These are phyloP conservation scores for Bujurquina vittata DNA, from an alignment of 2,113 vertebrate species.

Conservation along the genomic window DNA sequence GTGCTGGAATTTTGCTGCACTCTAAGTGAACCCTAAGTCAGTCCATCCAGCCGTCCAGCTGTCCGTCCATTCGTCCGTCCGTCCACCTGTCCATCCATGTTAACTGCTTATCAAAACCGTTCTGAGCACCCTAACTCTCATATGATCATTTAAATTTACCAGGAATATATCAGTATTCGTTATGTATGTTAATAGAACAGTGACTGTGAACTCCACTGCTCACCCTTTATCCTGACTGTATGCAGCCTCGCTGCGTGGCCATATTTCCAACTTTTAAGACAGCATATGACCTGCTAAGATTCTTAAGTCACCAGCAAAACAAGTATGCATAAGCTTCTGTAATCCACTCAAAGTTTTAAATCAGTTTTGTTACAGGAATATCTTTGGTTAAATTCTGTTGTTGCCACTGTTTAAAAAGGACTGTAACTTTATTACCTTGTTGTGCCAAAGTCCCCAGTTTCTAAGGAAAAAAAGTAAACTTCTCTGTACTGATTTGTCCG, in stretches of 20 bases:
- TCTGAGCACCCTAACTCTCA: not conserved
- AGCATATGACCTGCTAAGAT: slow-evolving; percentile 80
- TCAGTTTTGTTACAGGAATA: slow-evolving; percentile 22
- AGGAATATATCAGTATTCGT: not conserved
- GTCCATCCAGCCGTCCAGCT: too few species aligned
- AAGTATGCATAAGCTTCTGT: slow-evolving; percentile 72
- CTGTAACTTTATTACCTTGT: not conserved
- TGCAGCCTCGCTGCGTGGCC: slow-evolving; percentile 32
- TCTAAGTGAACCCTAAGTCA: not conserved
- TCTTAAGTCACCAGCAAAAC: slow-evolving; percentile 71
- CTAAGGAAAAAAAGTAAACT: not conserved
- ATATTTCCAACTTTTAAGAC: slow-evolving; percentile 63
- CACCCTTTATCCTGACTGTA: slow-evolving; percentile 23
- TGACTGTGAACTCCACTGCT: not conserved
- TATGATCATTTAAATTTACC: not conserved
- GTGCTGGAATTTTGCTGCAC: not conserved
- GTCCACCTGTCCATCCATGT: not conserved
- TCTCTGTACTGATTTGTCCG: slow-evolving; percentile 16
- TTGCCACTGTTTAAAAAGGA: not conserved
- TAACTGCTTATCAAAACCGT: not conserved
- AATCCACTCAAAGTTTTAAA: slow-evolving; percentile 69
- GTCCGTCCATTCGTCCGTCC: too few species aligned
- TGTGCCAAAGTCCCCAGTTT: not conserved
- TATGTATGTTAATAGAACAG: not conserved
- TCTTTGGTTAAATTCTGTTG: not conserved